Evolutionary conservation across 2,888 invertebrate genomes (phyloP).

Genomic region (Chrysina gloriosa): DNA sequence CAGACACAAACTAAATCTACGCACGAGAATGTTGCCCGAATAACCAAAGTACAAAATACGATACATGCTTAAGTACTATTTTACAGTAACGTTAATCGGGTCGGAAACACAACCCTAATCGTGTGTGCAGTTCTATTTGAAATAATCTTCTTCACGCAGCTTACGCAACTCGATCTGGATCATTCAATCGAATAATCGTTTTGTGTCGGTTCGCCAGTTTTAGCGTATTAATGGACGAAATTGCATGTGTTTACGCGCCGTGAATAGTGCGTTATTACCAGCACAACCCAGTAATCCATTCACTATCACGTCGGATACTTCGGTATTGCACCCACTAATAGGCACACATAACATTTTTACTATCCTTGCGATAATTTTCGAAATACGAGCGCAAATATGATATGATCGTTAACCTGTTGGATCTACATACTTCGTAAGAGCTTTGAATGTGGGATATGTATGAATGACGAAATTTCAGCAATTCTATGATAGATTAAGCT

Average conservation of each 20-base stretch:
- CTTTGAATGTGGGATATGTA: no score
- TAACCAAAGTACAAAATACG: no score
- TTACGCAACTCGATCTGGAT: conserved; percentile 50
- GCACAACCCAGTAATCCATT: neutral
- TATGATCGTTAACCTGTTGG: no score
- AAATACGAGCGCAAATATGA: no score
- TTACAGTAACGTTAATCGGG: neutral
- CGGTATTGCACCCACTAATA: neutral
- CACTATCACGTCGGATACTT: no score
- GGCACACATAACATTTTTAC: no score
- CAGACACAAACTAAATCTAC: no score
- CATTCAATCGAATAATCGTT: conserved; percentile 51
- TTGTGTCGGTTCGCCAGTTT: conserved; percentile 49
- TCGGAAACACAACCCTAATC: conserved; percentile 1
- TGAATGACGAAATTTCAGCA: no score
- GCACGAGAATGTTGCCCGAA: no score
- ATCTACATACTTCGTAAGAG: no score
- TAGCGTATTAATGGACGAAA: conserved; percentile 46
- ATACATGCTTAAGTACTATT: neutral
- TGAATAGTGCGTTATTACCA: conserved; percentile 2
- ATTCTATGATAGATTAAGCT: no score
- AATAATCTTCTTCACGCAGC: conserved; percentile 52
- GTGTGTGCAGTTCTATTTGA: conserved; percentile 39
- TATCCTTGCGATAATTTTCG: no score
- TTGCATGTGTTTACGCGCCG: conserved; percentile 15